These are phyloP conservation scores for Pararge aegeria DNA, from an alignment of 1,140 invertebrate species.

Conservation along the genomic window DNA sequence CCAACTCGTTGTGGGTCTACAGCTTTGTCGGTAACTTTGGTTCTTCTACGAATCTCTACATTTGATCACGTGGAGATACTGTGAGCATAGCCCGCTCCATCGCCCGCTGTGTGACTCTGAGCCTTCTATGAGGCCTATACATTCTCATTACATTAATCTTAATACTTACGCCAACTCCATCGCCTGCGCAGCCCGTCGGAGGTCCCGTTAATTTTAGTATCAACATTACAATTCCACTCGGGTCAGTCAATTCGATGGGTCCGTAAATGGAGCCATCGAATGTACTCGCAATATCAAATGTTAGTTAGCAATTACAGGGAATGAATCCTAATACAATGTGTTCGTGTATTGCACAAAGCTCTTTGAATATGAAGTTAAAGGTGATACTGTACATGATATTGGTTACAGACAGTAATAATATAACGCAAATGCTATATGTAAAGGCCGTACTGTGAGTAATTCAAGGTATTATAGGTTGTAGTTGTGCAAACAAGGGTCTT, in stretches of 20 bases:
- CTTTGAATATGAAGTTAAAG: not conserved
- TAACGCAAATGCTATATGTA: not conserved
- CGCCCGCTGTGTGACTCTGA: too few species aligned
- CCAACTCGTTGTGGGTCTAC: too few species aligned
- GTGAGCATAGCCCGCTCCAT: too few species aligned
- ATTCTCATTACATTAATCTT: too few species aligned
- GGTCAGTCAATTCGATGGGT: conserved; percentile 48
- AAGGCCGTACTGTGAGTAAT: not conserved
- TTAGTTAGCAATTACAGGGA: conserved; percentile 25
- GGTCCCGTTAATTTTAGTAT: conserved; percentile 65
- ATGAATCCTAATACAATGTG: conserved; percentile 4
- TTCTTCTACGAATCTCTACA: too few species aligned
- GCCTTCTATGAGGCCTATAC: too few species aligned
- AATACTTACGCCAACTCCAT: conserved; percentile 16
- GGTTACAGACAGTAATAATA: not conserved
- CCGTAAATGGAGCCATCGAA: conserved; percentile 43
- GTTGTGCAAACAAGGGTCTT: not conserved
- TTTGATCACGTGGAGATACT: too few species aligned
- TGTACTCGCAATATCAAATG: conserved; percentile 31
- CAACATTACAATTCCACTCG: conserved; percentile 51
- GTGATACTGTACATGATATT: not conserved
- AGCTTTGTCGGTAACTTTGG: too few species aligned
- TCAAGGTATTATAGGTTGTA: not conserved
- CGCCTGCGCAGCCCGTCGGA: conserved; percentile 28
- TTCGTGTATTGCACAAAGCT: not conserved